Base-by-base conservation (phyloP, 2,113 vertebrate species). In the Ornithorhynchus anatinus region DNA sequence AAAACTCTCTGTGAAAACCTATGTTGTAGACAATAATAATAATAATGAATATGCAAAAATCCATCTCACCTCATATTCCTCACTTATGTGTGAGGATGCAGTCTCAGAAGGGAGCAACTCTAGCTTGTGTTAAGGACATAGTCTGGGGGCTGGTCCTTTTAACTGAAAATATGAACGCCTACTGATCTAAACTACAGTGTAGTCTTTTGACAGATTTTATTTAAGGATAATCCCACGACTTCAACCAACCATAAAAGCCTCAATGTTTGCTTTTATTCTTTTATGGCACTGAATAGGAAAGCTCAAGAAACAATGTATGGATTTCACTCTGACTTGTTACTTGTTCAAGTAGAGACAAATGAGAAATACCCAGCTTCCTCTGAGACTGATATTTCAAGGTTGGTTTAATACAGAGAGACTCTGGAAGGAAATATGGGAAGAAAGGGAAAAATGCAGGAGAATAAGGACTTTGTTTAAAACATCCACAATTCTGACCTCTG, bases 271-370 rank as follows among this genome's bases (percentile, higher is more conserved):
- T 22, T 63, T 56, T 77, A 22, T 63, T 66, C 22, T 8, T 20
- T 42, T 2, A 10, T 12, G 4, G 40, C 37, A 36, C 23, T 19
- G 44, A 62, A 61, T 17, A 56, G 52, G 7, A 47, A 45, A 31
- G 54, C 36, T 51, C 20, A 20, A 64, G 32, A 58, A 33, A 39
- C 15, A 64, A 39, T 8, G 27, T 36, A 20, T 44, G 10, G 33
- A 44, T 61, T 65, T 33, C 58, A 25, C n/a, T 80, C 20, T 39
- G 43, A 25, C 52, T 69, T 37, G 20, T 7, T 23, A 72, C 31
- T 63, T 61, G 40, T 40, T 72, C 33, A 44, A 54, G 64, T 35
- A 27, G 54, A 74, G 12, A 48, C 68, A 72, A 61, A 25, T 31
- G n/a, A 50, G 15, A 51, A 35, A 27, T 23, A n/a, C 4, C 2